Base-by-base conservation (phyloP, 2,888 invertebrate genomes). In the Amphipoea lucens region DNA sequence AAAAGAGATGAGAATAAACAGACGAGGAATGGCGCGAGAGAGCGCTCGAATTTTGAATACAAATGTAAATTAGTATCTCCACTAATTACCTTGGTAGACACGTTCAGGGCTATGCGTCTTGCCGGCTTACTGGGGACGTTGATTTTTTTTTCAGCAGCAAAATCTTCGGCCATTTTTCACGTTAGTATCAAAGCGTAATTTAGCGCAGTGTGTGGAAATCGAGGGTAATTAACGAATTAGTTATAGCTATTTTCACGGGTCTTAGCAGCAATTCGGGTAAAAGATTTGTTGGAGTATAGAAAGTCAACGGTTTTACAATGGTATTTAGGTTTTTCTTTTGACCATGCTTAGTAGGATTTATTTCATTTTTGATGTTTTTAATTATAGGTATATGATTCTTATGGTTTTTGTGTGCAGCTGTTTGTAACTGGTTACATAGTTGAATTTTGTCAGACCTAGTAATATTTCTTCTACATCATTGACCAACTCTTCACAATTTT, bases 11-110 rank as follows among this genome's bases (percentile, higher is more conserved):
- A 96, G 94, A 96, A 96, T 96, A 97, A 96, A 97, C 96, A 96
- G 96, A 97, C 96, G 95, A 95, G 94, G 95, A 96, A 96, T 94
- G 94, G 96, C 95, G 95, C 95, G 95, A 94, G 95, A 95, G 95
- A 93, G 91, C 93, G 96, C 96, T 96, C 96, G 97, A 97, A 97
- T 97, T 97, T 97, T 97, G 97, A 97, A 97, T 97, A 97, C 97
- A 97, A 97, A 97, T 97, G 97, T 97, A 97, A 97, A 97, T 97
- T 97, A 97, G 97, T 96, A 96, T 95, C 96, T 95, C 95, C 94
- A 96, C 97, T 97, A 97, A 97, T 97, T 97, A 97, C 96, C 95
- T 93, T 91, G 90, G 94, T 94, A 95, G 95, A 96, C 96, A 95
- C 96, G 96, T 96, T 91, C 94, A 92, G 94, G 95, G 96, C 96